A percentile compares a stretch with the other conserved stretches of the same genome.
Evolutionary conservation across 2,113 vertebrate species (phyloP).

Genomic region (Phycodurus eques): DNA sequence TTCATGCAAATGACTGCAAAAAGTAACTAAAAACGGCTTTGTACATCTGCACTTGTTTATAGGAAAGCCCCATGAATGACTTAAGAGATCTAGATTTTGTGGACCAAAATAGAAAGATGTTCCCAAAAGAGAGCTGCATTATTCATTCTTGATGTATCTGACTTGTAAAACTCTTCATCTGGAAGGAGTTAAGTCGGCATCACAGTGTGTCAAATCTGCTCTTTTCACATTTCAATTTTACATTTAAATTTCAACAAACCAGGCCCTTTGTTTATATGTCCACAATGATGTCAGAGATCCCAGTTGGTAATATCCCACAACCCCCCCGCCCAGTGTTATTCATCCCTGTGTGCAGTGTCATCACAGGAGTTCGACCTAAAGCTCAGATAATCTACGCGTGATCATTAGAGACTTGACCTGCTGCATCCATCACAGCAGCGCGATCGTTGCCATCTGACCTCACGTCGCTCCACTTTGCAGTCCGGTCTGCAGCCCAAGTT

Average conservation of each 20-base stretch:
- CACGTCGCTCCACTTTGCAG: slow-evolving; percentile 15
- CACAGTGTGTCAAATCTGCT: background rate
- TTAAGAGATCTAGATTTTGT: background rate
- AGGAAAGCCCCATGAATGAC: background rate
- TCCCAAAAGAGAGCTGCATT: background rate
- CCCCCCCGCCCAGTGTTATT: background rate
- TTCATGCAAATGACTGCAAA: slow-evolving; percentile 2
- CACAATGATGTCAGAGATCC: background rate
- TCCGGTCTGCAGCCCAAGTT: slow-evolving; percentile 14
- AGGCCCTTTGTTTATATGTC: background rate
- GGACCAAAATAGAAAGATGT: slow-evolving; percentile 3
- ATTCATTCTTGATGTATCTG: background rate
- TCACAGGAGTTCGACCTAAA: slow-evolving; percentile 39
- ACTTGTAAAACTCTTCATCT: background rate
- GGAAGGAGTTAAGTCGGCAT: slow-evolving; percentile 7
- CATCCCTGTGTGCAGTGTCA: slow-evolving; percentile 39
- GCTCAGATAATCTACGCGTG: slow-evolving; percentile 50
- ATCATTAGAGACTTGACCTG: slow-evolving; percentile 51
- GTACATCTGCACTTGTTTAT: background rate
- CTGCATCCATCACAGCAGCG: slow-evolving; percentile 42
- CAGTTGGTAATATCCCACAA: background rate
- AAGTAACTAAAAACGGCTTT: background rate
- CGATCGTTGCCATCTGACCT: slow-evolving; percentile 31
- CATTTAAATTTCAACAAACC: background rate
- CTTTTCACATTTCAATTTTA: too few species aligned